Evolutionary conservation across 2,113 vertebrate genomes (phyloP).

Genomic region (Todiramphus saurophagus): DNA sequence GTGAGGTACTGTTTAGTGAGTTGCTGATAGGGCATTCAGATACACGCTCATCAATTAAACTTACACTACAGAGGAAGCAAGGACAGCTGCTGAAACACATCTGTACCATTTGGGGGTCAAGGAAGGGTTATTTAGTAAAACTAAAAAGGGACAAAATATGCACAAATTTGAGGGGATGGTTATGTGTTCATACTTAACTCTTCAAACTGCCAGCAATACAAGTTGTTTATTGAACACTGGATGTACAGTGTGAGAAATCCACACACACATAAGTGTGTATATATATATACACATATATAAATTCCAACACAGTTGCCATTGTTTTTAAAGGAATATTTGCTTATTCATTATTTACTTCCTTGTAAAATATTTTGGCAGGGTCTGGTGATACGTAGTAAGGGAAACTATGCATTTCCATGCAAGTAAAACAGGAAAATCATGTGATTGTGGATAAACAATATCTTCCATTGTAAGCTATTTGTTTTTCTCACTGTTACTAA

Average conservation of each 20-base stretch:
- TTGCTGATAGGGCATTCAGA: not conserved
- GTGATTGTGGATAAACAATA: slow-evolving; percentile 35
- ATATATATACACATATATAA: not conserved
- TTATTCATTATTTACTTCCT: slow-evolving; percentile 14
- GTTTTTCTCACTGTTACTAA: slow-evolving; percentile 24
- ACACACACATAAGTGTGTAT: too few species aligned
- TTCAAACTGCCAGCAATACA: not conserved
- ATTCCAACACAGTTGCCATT: slow-evolving; percentile 34
- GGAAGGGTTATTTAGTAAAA: not conserved
- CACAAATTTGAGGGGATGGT: not conserved
- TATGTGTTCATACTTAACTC: not conserved
- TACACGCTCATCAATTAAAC: not conserved
- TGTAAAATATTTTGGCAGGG: slow-evolving; percentile 27
- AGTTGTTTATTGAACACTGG: not conserved
- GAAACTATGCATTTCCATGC: slow-evolving; percentile 30
- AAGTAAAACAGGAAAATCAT: slow-evolving; percentile 15
- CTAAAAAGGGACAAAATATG: not conserved
- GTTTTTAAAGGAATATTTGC: slow-evolving; percentile 28
- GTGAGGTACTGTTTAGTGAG: not conserved
- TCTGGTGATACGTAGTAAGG: not conserved
- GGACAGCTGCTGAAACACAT: not conserved
- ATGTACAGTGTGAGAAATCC: not conserved
- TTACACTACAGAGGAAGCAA: not conserved
- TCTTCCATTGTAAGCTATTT: slow-evolving; percentile 7
- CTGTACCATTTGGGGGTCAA: not conserved